Conservation (phyloP, 2,797 vertebrate genomes). For the Buphagus erythrorhynchus region DNA sequence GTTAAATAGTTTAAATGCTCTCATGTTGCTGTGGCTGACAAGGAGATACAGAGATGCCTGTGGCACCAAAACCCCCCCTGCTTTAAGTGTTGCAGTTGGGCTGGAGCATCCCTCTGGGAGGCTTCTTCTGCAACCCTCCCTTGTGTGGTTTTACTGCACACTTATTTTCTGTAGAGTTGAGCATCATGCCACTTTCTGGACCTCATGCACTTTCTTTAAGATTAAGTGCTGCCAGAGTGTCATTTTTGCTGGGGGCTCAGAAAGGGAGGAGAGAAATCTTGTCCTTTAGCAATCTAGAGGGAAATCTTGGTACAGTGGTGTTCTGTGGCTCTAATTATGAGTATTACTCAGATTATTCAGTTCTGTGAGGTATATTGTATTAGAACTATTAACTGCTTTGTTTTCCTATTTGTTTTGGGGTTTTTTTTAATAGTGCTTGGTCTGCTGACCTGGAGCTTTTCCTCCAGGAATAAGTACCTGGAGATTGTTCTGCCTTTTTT, state of each 20-base stretch:
- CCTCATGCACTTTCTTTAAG: background rate
- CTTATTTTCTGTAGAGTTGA: background rate
- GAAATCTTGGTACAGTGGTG: background rate
- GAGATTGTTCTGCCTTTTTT: background rate
- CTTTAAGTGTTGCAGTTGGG: background rate
- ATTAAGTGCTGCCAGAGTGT: background rate
- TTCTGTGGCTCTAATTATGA: background rate
- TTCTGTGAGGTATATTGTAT: background rate
- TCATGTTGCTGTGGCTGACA: background rate
- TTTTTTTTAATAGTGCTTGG: background rate
- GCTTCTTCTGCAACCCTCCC: background rate
- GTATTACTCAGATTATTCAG: background rate
- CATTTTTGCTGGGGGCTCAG: background rate
- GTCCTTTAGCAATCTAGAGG: background rate
- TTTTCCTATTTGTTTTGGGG: background rate
- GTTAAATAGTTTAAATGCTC: background rate
- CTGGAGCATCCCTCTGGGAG: background rate
- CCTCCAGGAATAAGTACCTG: background rate
- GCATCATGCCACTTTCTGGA: background rate
- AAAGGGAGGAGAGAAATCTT: background rate
- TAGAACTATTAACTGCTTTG: background rate
- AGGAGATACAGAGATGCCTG: background rate
- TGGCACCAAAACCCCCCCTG: background rate
- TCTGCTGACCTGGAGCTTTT: background rate
- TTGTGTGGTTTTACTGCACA: background rate